Evolutionary conservation across 2,888 invertebrate genomes (phyloP), one percentile per base, ranked within the genome.

Genomic region (Lomographa bimaculata): DNA sequence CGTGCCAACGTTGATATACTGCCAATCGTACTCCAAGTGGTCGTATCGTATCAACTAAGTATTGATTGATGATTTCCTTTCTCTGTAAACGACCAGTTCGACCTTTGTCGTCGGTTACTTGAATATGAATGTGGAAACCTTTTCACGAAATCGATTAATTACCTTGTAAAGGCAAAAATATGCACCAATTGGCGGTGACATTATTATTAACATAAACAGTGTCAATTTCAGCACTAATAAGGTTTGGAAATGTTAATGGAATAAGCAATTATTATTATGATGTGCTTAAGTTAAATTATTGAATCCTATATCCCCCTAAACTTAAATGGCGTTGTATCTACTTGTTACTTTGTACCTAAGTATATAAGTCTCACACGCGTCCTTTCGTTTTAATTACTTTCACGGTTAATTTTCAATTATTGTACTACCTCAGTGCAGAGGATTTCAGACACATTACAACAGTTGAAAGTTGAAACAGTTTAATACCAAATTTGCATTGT

Each of bases 321-420:
- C n/a, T n/a, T n/a, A n/a, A n/a, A n/a, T n/a, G n/a, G n/a, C n/a
- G n/a, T n/a, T n/a, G n/a, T n/a, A n/a, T n/a, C n/a, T n/a, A n/a
- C n/a, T n/a, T n/a, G 32, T 42, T 41, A 47, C 48, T 43, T 50
- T 16, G 5, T 5, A n/a, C n/a, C n/a, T n/a, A n/a, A n/a, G n/a
- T 49, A 57, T 55, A 52, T 63, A 61, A 61, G 26, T 27, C 52
- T 53, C 57, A 56, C 54, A 54, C 61, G 57, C 54, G 60, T 57
- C 59, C 57, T 57, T 41, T 46, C 71, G 64, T 78, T 81, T 79
- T 82, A 86, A 85, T 83, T 83, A 86, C 82, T 83, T 85, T 79
- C 62, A 58, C 76, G 76, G 54, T 79, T 79, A 82, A 82, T 84
- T 84, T 82, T 83, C 80, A 71, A 80, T 79, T 84, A 85, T 86